A percentile compares a stretch with the other conserved stretches of the same genome.
These are phyloP conservation scores for Drosophila bifasciata DNA, from an alignment of 1,140 invertebrate genomes.

Conservation along the genomic window DNA sequence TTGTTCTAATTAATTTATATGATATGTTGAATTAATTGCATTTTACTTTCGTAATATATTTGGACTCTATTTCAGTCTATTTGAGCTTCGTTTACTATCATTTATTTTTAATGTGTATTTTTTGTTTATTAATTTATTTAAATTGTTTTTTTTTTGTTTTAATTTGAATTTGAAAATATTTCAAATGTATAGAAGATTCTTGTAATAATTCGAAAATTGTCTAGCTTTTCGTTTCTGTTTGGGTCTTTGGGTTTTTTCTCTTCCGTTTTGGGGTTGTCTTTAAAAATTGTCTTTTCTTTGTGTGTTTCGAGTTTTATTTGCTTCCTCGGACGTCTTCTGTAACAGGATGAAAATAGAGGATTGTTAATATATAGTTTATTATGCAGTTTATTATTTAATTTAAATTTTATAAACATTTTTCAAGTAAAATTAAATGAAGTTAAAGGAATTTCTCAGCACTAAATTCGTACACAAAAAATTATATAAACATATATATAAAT, in stretches of 20 bases:
- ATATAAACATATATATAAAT: no score
- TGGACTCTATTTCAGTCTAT: conserved; percentile 84
- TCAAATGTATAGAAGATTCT: conserved; percentile 49
- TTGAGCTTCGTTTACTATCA: conserved; percentile 77
- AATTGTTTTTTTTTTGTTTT: conserved; percentile 57
- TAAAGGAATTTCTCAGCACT: no score
- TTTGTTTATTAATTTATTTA: conserved; percentile 49
- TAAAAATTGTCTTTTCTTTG: conserved; percentile 17
- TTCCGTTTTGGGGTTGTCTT: conserved; percentile 10
- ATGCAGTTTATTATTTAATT: no score
- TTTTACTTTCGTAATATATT: conserved; percentile 72
- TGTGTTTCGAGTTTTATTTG: conserved; percentile 2
- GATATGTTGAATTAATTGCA: conserved; percentile 78
- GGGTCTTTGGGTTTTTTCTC: conserved; percentile 7
- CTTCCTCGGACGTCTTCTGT: neutral
- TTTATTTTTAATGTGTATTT: conserved; percentile 51
- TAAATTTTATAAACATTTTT: no score
- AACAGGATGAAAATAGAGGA: neutral
- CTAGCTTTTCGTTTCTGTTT: conserved; percentile 16
- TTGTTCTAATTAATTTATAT: conserved; percentile 81
- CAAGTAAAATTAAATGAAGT: no score
- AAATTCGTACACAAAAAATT: no score
- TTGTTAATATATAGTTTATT: no score
- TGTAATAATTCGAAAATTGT: conserved; percentile 36
- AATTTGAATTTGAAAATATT: conserved; percentile 47